These are phyloP conservation scores for Coleophora flavipennella DNA, from an alignment of 2,888 invertebrate genomes.

Conservation along the genomic window DNA sequence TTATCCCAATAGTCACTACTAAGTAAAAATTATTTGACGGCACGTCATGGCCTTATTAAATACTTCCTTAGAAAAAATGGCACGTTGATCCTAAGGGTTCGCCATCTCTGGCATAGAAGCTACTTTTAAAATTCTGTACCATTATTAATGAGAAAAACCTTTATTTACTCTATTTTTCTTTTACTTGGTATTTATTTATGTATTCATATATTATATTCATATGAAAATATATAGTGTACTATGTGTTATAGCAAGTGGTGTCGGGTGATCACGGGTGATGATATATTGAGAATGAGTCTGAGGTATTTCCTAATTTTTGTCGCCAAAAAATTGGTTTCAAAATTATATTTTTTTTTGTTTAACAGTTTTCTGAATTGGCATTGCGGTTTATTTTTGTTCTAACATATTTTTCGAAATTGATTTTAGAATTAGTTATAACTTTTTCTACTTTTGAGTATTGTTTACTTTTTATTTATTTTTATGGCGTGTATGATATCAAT, in stretches of 20 bases:
- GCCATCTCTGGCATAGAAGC: no score
- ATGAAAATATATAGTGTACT: constrained; percentile 15
- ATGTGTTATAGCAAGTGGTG: constrained; percentile 67
- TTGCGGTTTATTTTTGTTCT: constrained; percentile 9
- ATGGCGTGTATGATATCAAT: constrained; percentile 18
- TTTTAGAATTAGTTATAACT: constrained; percentile 16
- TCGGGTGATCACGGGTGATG: constrained; percentile 79
- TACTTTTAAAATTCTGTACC: no score
- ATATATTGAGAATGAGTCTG: constrained; percentile 84
- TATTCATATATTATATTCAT: constrained; percentile 15
- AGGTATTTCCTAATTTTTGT: constrained; percentile 63
- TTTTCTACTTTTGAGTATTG: constrained; percentile 5
- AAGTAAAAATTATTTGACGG: no score
- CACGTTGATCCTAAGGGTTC: no score
- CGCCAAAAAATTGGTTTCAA: constrained; percentile 10
- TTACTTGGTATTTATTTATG: constrained; percentile 6
- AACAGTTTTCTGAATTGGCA: constrained; percentile 13
- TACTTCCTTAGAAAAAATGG: no score
- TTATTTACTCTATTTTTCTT: no score
- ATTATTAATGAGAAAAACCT: no score
- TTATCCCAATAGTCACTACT: no score
- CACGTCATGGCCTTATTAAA: no score
- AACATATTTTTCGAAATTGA: constrained; percentile 10
- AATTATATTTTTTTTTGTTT: constrained; percentile 20
- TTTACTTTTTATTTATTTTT: constrained; percentile 12